phyloP scores from a whole-genome alignment of 2,113 vertebrate species.

The Antechinus stuartii region DNA sequence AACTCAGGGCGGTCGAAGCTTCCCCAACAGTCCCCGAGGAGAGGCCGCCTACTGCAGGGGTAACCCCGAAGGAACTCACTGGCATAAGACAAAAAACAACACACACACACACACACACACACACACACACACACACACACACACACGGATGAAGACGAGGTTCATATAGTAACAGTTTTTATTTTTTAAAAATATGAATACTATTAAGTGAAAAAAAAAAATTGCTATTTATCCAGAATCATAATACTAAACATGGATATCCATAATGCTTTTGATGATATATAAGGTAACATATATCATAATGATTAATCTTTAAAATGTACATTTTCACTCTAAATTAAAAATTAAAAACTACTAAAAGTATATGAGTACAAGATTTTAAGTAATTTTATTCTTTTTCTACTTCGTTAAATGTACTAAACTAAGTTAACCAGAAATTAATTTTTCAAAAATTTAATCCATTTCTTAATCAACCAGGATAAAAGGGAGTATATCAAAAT shows the following conservation, averaged over 20 bases:
- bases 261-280: neutral
- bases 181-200: constrained; percentile 24
- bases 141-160: constrained; percentile 53
- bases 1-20: constrained; percentile 97
- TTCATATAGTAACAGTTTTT: constrained; percentile 25
- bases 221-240: neutral
- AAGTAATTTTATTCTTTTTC: neutral
- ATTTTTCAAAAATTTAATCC: neutral
- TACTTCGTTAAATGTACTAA: neutral
- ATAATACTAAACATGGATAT: neutral
- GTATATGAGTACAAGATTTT: neutral
- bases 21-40: constrained; percentile 95
- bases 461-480: neutral
- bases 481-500: neutral
- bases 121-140: constrained; percentile 5
- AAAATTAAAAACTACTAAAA: neutral
- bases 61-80: constrained; percentile 99
- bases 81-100: constrained; percentile 82
- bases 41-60: constrained; percentile 94
- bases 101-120: constrained; percentile 36
- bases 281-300: neutral
- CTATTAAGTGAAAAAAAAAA: neutral
- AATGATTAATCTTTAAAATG: neutral
- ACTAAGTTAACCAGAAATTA: neutral
- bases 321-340: neutral